phyloP scores from a whole-genome alignment of 2,888 invertebrate species.

The Nesidiocoris tenuis region DNA sequence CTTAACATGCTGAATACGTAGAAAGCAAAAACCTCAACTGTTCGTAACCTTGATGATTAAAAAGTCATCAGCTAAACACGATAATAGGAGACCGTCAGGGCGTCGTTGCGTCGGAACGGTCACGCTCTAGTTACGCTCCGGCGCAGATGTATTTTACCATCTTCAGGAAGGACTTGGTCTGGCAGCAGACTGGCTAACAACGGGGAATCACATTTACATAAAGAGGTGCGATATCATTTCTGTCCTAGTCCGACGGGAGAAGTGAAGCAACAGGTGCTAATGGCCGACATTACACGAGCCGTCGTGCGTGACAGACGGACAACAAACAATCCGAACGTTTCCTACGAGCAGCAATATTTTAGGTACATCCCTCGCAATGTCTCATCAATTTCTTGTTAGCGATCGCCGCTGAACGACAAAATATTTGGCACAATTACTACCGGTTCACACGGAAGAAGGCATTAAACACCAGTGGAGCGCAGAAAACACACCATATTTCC shows the following conservation, averaged over 20 bases:
- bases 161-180: background rate
- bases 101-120: background rate
- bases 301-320: slow-evolving; percentile 33
- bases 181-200: background rate
- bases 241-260: background rate
- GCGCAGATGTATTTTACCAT: background rate
- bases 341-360: no score
- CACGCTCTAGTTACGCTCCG: background rate
- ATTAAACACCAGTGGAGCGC: no score
- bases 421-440: no score
- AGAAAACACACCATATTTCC: no score
- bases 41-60: background rate
- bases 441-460: no score
- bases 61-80: background rate
- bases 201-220: background rate
- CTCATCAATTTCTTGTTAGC: no score
- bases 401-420: no score
- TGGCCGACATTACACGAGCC: slow-evolving; percentile 31
- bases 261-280: slow-evolving; percentile 35
- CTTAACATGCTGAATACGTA: background rate
- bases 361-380: no score
- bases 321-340: slow-evolving; percentile 31
- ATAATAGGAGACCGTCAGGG: background rate
- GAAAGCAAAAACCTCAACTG: background rate
- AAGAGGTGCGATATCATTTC: background rate